Base-by-base conservation (phyloP, 2,888 invertebrate species). In the Subacronicta megacephala region DNA sequence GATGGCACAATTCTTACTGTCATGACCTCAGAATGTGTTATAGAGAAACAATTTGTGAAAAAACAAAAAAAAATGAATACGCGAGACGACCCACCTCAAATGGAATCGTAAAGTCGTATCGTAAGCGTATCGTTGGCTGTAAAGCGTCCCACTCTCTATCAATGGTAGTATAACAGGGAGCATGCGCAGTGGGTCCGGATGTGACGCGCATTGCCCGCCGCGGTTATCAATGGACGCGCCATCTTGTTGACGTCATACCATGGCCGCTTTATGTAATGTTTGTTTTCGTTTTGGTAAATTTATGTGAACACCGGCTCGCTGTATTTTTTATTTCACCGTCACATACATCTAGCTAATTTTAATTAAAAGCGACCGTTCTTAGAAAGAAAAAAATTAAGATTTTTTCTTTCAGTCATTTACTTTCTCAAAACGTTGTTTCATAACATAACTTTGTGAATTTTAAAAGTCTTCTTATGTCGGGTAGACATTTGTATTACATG, bases 161-260 rank as follows among this genome's bases (percentile, higher is more conserved):
- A 93, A 93, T 93, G 93, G 88, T 69, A 80, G 86, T 89, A 88
- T 89, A 88, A 72, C 62, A 68, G 56, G 42, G 29, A 44, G 43
- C 74, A 58, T 62, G 74, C 68, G 55, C 77, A 63, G 60, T 78
- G 3, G 35, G 16, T 3, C 7, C 65, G 52, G 57, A 64, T 33
- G 82, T 75, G 83, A 88, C 90, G 89, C 89, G 72, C 78, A 77
- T 73, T 79, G 81, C 84, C 84, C 84, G 80, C 83, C 80, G 81
- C 82, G 76, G 72, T 58, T 88, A 90, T 93, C 93, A 93, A 93
- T 93, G 93, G 87, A 78, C 50, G 72, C 57, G 87, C 92, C 91
- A 90, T 90, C 81, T 89, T 90, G 85, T 75, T 93, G 92, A 93
- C 93, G 93, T 93, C 93, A 93, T 72, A 81, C 54, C 75, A 88